These are phyloP conservation scores for Chymomyza amoena DNA, from an alignment of 2,888 invertebrate genomes.

Conservation along the genomic window DNA sequence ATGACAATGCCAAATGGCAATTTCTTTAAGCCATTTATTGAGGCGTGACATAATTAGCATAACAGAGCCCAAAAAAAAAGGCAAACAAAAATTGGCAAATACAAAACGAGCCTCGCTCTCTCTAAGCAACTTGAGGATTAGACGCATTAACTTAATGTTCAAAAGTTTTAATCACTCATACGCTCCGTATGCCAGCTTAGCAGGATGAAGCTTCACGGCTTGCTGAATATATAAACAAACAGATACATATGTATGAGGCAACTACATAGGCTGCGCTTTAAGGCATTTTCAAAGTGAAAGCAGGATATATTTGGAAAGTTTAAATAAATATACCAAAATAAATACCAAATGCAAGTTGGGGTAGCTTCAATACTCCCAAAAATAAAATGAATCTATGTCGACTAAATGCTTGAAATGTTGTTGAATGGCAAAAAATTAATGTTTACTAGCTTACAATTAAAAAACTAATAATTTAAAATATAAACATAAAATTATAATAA, in stretches of 20 bases:
- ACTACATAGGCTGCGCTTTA: neutral
- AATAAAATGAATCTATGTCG: neutral
- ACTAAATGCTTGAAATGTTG: no score
- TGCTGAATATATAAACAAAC: neutral
- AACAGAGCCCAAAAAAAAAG: constrained; percentile 32
- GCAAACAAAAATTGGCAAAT: neutral
- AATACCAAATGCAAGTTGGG: no score
- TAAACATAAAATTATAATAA: no score
- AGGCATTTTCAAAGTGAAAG: neutral
- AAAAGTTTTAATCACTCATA: constrained; percentile 72
- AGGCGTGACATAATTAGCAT: constrained; percentile 68
- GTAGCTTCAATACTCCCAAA: neutral
- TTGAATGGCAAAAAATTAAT: no score
- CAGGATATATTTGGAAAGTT: neutral
- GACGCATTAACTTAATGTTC: constrained; percentile 63
- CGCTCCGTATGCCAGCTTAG: constrained; percentile 35
- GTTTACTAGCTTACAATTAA: no score
- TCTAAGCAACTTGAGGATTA: constrained; percentile 34
- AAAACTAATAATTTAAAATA: no score
- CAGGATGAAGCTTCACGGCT: neutral
- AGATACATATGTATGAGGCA: neutral
- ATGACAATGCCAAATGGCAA: constrained; percentile 21
- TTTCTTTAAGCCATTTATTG: constrained; percentile 53
- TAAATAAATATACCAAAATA: no score
- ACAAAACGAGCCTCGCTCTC: neutral